Conservation (phyloP, 37 sponge, comb jelly and placozoan species). For the Oopsacas minuta region DNA sequence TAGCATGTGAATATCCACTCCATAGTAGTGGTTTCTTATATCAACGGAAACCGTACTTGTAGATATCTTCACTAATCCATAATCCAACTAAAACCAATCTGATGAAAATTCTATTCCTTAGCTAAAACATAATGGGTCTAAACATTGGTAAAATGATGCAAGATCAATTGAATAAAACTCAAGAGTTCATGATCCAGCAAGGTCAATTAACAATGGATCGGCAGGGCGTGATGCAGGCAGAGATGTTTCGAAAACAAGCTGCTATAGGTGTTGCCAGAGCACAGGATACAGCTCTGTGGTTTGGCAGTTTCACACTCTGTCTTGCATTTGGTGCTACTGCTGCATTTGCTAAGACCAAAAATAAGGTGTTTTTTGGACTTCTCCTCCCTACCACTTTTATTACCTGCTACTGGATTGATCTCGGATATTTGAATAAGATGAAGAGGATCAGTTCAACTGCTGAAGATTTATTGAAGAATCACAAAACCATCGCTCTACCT, state of each 20-base stretch:
- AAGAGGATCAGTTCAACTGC: background rate
- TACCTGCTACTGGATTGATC: background rate
- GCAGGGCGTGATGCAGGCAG: background rate
- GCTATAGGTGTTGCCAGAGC: background rate
- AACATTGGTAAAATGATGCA: background rate
- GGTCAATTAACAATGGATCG: background rate
- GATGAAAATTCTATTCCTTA: too few species aligned
- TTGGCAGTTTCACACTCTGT: background rate
- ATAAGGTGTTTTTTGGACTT: background rate
- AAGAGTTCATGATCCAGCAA: background rate
- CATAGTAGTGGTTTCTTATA: too few species aligned
- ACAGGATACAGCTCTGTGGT: background rate
- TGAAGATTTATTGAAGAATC: background rate
- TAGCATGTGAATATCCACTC: too few species aligned
- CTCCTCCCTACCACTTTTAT: background rate
- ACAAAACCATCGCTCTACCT: background rate
- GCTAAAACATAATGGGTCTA: background rate
- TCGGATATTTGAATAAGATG: background rate
- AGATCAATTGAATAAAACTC: background rate
- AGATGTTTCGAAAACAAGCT: slow-evolving; percentile 13
- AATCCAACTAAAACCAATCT: too few species aligned
- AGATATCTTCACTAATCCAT: too few species aligned
- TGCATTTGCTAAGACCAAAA: background rate
- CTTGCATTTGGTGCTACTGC: background rate
- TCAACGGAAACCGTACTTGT: too few species aligned